These are phyloP conservation scores for Miniopterus natalensis DNA, from an alignment of 2,113 vertebrate genomes.

Conservation along the genomic window DNA sequence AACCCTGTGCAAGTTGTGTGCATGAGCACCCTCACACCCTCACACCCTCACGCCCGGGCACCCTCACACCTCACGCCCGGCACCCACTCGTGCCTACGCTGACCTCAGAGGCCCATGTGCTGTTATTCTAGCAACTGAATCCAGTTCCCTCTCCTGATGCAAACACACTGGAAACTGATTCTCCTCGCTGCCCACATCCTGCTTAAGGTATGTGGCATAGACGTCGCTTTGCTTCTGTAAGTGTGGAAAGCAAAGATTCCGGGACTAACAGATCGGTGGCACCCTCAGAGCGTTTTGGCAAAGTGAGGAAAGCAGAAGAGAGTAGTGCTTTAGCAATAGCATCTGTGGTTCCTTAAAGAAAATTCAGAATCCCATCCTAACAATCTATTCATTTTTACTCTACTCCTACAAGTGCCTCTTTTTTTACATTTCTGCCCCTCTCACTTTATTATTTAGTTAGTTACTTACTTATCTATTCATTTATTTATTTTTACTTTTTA, in stretches of 20 bases:
- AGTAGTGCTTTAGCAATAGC: background rate
- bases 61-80: accelerated
- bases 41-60: accelerated
- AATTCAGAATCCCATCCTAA: background rate
- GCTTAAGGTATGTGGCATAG: background rate
- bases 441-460: background rate
- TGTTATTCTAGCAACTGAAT: background rate
- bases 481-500: background rate
- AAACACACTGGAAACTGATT: background rate
- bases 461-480: background rate
- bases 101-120: background rate
- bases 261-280: background rate
- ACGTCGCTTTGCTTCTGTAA: background rate
- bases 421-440: background rate
- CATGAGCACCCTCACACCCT: accelerated
- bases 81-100: background rate
- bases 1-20: background rate
- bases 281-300: background rate
- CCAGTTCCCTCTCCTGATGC: background rate
- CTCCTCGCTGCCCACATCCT: background rate
- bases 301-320: background rate
- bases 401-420: background rate
- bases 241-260: background rate
- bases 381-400: background rate
- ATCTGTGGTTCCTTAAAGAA: background rate